phyloP scores from a whole-genome alignment of 2,113 vertebrate species.

The Myotis brandtii region DNA sequence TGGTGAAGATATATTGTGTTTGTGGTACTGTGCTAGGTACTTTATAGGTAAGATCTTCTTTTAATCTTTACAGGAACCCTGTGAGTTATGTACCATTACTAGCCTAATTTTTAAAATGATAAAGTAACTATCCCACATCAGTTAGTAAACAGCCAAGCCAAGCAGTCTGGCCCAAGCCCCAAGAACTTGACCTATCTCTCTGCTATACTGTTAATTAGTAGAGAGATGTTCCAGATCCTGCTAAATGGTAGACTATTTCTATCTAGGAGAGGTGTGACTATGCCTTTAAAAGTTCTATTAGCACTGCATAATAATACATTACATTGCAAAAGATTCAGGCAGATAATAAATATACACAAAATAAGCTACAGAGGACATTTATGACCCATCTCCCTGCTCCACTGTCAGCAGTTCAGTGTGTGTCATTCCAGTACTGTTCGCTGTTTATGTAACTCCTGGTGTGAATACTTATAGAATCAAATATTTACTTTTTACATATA shows the following conservation, averaged over 20 bases:
- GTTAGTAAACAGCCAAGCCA: neutral
- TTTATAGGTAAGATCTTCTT: neutral
- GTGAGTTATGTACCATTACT: neutral
- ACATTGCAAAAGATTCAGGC: neutral
- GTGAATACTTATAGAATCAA: neutral
- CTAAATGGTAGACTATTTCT: neutral
- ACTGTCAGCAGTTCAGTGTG: neutral
- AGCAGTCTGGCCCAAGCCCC: too few relatives aligned
- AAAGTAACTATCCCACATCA: neutral
- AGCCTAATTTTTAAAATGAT: neutral
- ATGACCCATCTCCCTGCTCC: too few relatives aligned
- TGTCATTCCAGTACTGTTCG: neutral
- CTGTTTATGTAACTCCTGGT: neutral
- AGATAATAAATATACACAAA: neutral
- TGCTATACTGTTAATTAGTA: neutral
- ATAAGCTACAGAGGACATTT: neutral
- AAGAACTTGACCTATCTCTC: neutral
- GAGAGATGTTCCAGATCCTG: neutral
- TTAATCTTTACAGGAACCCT: neutral
- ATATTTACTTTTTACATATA: neutral
- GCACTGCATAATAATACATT: neutral
- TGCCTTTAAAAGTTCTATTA: neutral
- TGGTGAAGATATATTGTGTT: neutral
- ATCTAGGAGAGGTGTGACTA: neutral
- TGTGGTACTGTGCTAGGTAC: neutral